These are phyloP conservation scores for Platichthys stellatus DNA, from an alignment of 2,113 vertebrate genomes.

Conservation along the genomic window DNA sequence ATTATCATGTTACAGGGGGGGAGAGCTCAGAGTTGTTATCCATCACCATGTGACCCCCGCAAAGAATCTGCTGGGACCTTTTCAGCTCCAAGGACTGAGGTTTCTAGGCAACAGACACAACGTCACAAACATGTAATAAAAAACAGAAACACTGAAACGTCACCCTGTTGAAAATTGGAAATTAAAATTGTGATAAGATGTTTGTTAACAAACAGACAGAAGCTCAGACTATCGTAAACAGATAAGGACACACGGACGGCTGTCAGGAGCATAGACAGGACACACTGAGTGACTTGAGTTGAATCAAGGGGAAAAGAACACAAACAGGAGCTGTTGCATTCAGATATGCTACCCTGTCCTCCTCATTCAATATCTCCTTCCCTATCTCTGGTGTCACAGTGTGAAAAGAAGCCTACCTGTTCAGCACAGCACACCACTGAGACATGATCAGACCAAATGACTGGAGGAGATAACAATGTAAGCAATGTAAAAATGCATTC, in stretches of 20 bases:
- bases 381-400: conserved; percentile 74
- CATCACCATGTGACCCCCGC: conserved; percentile 62
- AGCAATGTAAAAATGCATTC: conserved; percentile 99
- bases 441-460: conserved; percentile 89
- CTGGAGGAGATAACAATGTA: conserved; percentile 89
- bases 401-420: conserved; percentile 79
- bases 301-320: conserved; percentile 74
- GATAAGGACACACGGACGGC: conserved; percentile 66
- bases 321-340: conserved; percentile 70
- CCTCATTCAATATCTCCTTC: conserved; percentile 71
- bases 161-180: conserved; percentile 83
- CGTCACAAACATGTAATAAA: conserved; percentile 68
- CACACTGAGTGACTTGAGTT: conserved; percentile 74
- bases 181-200: conserved; percentile 77
- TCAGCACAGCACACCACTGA: conserved; percentile 91
- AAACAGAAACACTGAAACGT: conserved; percentile 79
- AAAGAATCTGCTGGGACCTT: conserved; percentile 66
- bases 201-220: conserved; percentile 77
- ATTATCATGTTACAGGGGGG: conserved; percentile 49
- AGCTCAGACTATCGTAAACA: conserved; percentile 61
- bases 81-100: conserved; percentile 61
- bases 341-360: conserved; percentile 75
- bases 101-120: conserved; percentile 69
- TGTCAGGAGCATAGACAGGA: conserved; percentile 81
- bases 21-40: conserved; percentile 46